These are phyloP conservation scores for Austrolebias charrua DNA, from an alignment of 2,797 vertebrate genomes.

Conservation along the genomic window DNA sequence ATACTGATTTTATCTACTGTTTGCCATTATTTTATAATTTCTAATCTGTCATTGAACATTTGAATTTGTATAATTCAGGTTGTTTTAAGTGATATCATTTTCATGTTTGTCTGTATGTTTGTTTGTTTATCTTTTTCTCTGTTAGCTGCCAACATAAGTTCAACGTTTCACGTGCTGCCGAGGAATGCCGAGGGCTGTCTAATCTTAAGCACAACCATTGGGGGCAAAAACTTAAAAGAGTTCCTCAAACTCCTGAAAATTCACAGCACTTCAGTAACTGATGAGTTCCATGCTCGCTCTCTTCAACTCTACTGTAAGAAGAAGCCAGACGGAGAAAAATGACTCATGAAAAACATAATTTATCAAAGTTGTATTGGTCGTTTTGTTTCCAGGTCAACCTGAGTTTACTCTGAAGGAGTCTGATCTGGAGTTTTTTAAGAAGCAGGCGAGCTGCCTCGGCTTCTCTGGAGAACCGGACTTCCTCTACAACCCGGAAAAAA, in stretches of 20 bases:
- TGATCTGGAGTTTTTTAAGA: slow-evolving; percentile 42
- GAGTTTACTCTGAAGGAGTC: slow-evolving; percentile 9
- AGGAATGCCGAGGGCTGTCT: neutral
- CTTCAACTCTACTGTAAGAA: slow-evolving; percentile 46
- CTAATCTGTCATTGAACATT: no score
- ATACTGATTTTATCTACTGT: neutral
- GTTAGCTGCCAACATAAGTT: neutral
- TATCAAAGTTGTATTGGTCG: neutral
- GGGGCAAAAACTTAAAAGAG: accelerated
- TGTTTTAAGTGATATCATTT: no score
- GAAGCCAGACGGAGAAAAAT: neutral
- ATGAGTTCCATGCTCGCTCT: accelerated
- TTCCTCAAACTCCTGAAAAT: accelerated
- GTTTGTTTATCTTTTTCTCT: neutral
- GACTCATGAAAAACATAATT: neutral
- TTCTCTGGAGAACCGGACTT: slow-evolving; percentile 38
- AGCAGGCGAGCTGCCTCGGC: slow-evolving; percentile 50
- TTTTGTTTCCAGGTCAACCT: slow-evolving; percentile 25
- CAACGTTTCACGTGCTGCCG: neutral
- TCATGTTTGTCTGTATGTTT: neutral
- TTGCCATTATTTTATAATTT: neutral
- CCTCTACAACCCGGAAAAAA: slow-evolving; percentile 19
- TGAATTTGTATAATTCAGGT: no score
- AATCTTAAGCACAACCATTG: neutral
- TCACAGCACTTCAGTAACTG: accelerated